Base-by-base conservation (phyloP, 2,888 invertebrate species). In the Catocala sponsa region DNA sequence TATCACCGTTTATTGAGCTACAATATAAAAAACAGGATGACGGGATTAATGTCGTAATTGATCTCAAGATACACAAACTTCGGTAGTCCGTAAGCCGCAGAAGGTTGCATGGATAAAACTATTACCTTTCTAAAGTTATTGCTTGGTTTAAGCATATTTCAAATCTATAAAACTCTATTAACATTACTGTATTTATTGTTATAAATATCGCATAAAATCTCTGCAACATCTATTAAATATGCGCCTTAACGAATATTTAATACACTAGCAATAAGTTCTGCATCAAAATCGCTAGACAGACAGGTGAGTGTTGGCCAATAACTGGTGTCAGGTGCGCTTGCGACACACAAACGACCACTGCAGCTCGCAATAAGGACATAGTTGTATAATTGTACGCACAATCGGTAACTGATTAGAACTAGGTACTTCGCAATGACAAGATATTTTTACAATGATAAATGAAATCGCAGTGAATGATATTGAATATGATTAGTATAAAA, bases 231-330 rank as follows among this genome's bases (percentile, higher is more conserved):
- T 11, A 46, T 54, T 44, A 33, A 32, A 54, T 33, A 12, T 44
- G 32, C 33, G 5, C 6, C 32, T n/a, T 35, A 57, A 49, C 13
- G 56, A 69, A 69, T 69, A 68, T 65, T 67, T 68, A 68, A 78
- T 72, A 74, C 55, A 50, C 41, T 47, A 58, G 57, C 60, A 59
- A 68, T 73, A 73, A 74, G 74, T 68, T 74, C 75, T 65, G 74
- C 74, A 65, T 68, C 73, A 73, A 71, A 82, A 71, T 68, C 65
- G 67, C 74, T 70, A 68, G 79, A 74, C 76, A 73, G 78, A 83
- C 88, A 80, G 80, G 81, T 85, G 65, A 55, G 81, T 25, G 25
- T 88, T 84, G 78, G 71, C 74, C 74, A 87, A 62, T 52, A 62
- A 56, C 61, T 53, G 79, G 84, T 81, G 81, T 85, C 80, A 76